Evolutionary conservation across 2,797 vertebrate species (phyloP).

Genomic region (Pipistrellus pygmaeus): DNA sequence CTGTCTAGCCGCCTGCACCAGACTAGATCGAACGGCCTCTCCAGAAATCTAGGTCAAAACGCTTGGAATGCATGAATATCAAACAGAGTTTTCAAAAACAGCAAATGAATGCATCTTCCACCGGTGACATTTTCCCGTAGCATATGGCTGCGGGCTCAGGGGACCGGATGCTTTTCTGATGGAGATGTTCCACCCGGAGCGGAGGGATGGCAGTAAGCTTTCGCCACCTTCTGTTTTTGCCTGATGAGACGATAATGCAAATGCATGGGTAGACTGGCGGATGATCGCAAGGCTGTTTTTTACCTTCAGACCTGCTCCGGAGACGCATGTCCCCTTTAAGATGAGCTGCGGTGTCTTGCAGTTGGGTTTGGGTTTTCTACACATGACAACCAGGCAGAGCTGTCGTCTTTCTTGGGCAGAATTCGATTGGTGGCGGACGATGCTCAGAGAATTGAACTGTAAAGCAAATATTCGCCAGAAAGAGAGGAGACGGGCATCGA

Average conservation of each 20-base stretch:
- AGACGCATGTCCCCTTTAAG: slow-evolving; percentile 78
- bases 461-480: slow-evolving; percentile 69
- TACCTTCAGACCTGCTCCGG: slow-evolving; percentile 87
- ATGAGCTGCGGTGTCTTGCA: slow-evolving; percentile 81
- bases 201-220: slow-evolving; percentile 93
- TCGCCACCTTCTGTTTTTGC: slow-evolving; percentile 96
- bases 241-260: slow-evolving; percentile 97
- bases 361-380: slow-evolving; percentile 79
- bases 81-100: slow-evolving; percentile 95
- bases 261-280: slow-evolving; percentile 88
- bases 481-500: slow-evolving; percentile 38
- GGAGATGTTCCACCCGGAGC: slow-evolving; percentile 95
- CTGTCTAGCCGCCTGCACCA: slow-evolving; percentile 92
- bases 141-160: slow-evolving; percentile 97
- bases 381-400: slow-evolving; percentile 63
- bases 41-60: slow-evolving; percentile 93
- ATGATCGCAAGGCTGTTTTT: slow-evolving; percentile 88
- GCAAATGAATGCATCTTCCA: slow-evolving; percentile 98
- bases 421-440: slow-evolving; percentile 58
- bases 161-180: slow-evolving; percentile 97
- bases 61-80: slow-evolving; percentile 96
- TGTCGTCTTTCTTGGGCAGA: slow-evolving; percentile 64
- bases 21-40: slow-evolving; percentile 91
- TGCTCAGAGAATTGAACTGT: slow-evolving; percentile 70
- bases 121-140: slow-evolving; percentile 97